Percentiles rank a stretch among this genome's conserved stretches.
These are phyloP conservation scores for Nyctereutes procyonoides DNA, from an alignment of 2,113 vertebrate species.

Conservation along the genomic window DNA sequence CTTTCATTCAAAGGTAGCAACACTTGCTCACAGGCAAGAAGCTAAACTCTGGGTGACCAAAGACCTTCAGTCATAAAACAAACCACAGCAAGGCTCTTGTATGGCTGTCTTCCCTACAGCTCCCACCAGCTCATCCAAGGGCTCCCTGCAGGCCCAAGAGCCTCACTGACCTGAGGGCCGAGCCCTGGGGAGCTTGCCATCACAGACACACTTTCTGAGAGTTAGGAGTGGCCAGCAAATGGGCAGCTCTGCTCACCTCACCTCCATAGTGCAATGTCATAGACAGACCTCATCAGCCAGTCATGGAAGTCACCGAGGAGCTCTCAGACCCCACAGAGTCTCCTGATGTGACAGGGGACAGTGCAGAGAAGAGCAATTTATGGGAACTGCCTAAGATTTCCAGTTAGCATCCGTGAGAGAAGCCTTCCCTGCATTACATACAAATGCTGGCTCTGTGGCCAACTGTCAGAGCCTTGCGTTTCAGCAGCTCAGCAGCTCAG, in stretches of 20 bases:
- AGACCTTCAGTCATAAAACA: neutral
- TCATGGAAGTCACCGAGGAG: neutral
- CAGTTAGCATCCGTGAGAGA: neutral
- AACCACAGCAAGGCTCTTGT: neutral
- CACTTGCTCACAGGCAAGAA: neutral
- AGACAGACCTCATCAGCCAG: neutral
- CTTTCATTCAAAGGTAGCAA: neutral
- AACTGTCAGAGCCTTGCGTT: fast-evolving
- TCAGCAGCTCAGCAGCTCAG: neutral
- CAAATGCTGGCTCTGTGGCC: too few relatives aligned
- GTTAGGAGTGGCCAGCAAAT: too few relatives aligned
- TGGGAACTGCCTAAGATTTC: neutral
- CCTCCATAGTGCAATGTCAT: neutral
- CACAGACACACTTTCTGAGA: neutral
- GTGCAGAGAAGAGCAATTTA: neutral
- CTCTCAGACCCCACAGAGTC: neutral
- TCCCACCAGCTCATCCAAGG: too few relatives aligned
- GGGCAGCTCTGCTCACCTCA: neutral
- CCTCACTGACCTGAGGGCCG: neutral
- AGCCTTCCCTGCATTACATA: neutral
- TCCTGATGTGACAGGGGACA: neutral
- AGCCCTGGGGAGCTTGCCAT: neutral
- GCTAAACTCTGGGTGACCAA: neutral
- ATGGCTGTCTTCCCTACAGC: neutral
- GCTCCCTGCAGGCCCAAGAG: neutral